A percentile compares a stretch with the other conserved stretches of the same genome.
Evolutionary conservation across 1,140 invertebrate genomes (phyloP).

Genomic region (Oscheius sp.): DNA sequence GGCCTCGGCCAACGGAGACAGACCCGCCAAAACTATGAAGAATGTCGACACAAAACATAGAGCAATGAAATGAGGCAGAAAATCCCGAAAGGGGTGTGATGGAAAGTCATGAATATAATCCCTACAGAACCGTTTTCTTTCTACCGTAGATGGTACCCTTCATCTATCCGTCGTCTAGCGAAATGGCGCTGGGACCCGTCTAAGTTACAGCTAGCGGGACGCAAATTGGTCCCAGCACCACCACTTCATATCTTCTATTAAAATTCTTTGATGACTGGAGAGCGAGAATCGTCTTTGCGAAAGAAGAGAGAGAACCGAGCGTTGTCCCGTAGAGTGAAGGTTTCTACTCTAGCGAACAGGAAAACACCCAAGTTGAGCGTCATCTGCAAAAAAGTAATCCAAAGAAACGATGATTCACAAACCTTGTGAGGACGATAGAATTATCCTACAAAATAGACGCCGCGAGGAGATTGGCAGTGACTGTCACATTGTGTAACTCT

Average conservation of each 20-base stretch:
- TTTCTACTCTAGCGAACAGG: not conserved
- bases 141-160: slow-evolving; percentile 13
- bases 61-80: slow-evolving; percentile 3
- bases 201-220: not conserved
- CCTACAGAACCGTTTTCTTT: slow-evolving; percentile 6
- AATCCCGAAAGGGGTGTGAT: not conserved
- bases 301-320: slow-evolving; percentile 9
- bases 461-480: too few relatives aligned
- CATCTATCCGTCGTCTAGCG: not conserved
- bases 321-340: slow-evolving; percentile 3
- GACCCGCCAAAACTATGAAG: not conserved
- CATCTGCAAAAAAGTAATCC: too few relatives aligned
- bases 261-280: not conserved
- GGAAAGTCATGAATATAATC: not conserved
- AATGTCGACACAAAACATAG: not conserved
- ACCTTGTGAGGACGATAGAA: too few relatives aligned
- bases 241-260: not conserved
- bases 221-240: not conserved
- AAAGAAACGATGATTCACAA: too few relatives aligned
- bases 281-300: slow-evolving; percentile 10
- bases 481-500: too few relatives aligned
- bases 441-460: too few relatives aligned
- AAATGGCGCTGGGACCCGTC: not conserved
- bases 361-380: slow-evolving; percentile 1
- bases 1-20: not conserved